Conservation (phyloP, 2,113 vertebrate genomes). For the Clinocottus analis region DNA sequence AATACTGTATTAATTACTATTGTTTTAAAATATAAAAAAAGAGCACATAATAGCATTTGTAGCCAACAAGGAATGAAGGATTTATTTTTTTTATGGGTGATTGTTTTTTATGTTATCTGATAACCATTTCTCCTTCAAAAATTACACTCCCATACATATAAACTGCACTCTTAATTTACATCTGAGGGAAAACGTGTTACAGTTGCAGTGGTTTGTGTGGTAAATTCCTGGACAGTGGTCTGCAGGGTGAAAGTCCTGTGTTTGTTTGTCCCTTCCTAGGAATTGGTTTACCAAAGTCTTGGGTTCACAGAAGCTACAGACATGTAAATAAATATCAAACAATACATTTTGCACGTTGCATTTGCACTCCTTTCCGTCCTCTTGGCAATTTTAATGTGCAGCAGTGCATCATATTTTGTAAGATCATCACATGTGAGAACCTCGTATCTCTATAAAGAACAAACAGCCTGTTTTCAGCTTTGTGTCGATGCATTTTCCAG, state of each 20-base stretch:
- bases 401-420: not conserved
- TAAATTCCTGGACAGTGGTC: not conserved
- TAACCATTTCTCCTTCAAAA: not conserved
- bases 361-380: not conserved
- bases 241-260: not conserved
- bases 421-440: not conserved
- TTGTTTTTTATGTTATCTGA: too few relatives aligned
- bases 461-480: slow-evolving; percentile 3
- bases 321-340: too few relatives aligned
- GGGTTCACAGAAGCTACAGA: too few relatives aligned
- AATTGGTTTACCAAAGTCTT: too few relatives aligned
- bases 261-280: too few relatives aligned
- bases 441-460: not conserved
- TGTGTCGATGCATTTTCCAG: not conserved
- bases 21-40: too few relatives aligned
- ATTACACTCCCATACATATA: too few relatives aligned
- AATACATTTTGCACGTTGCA: not conserved
- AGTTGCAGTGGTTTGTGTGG: too few relatives aligned
- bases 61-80: too few relatives aligned
- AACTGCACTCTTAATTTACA: not conserved
- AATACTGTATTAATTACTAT: not conserved
- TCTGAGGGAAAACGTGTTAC: not conserved
- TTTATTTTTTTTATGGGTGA: too few relatives aligned
- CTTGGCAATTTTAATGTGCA: not conserved
- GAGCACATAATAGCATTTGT: too few relatives aligned